Base-by-base conservation (phyloP, 2,113 vertebrate species). In the Notarius quadriscutis region DNA sequence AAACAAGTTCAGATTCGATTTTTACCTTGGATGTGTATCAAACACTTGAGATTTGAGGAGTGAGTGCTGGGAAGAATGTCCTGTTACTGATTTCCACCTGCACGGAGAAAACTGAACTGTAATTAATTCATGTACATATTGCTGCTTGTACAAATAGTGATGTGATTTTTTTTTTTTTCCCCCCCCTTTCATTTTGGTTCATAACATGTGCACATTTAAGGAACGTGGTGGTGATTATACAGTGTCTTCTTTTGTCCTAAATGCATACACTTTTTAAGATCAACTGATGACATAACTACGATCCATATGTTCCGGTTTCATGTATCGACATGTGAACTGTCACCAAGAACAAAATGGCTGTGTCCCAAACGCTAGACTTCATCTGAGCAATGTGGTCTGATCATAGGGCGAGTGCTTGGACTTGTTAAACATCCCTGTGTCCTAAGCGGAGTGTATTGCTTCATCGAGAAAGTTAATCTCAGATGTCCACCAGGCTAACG, bases 201-300 rank as follows among this genome's bases (percentile, higher is more conserved):
- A 41, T 62, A 81, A 81, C 79, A 67, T 71, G 63, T 84, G 53
- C 86, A 72, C 58, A 22, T 86, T 82, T 86, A 57, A 88, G 60
- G 84, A 86, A 69, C 9, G 62, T 74, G 71, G 41, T 83, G 79
- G 55, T 75, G 55, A 34, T 85, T 85, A 62, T 48, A 72, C 79
- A 58, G 88, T 87, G 90, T 91, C 84, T 41, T 89, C 86, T 84
- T 90, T 90, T 87, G 50, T 80, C 75, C 41, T 82, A 48, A 69
- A 83, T 80, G 30, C 84, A 87, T 88, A 84, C 74, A 87, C 81
- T 22, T 58, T 78, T 30, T 41, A 41, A 86, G 55, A 78, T 20
- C 57, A 60, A 34, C 55, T 34, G 53, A 80, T 15, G 55, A 53
- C 51, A 25, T 22, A 25, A 72, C 7, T 9, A 72, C 1, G 30